Conservation (phyloP, 2,888 invertebrate species). For the Polymixis flavicincta region DNA sequence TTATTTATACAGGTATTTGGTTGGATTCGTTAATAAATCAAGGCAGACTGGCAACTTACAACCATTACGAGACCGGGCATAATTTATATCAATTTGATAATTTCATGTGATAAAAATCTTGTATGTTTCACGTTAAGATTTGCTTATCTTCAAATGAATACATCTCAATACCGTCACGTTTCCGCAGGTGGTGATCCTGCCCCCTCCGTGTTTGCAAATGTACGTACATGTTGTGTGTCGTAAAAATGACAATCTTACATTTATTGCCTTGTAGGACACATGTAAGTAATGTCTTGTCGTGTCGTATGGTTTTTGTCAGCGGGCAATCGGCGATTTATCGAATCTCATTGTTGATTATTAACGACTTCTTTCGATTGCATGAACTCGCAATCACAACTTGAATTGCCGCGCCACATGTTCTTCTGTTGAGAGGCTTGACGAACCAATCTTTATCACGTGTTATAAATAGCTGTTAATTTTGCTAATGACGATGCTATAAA, state of each 20-base stretch:
- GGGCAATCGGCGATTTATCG: constrained; percentile 87
- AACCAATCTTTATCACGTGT: constrained; percentile 70
- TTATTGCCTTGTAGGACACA: constrained; percentile 82
- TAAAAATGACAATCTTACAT: constrained; percentile 87
- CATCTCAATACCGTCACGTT: constrained; percentile 75
- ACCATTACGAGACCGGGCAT: constrained; percentile 20
- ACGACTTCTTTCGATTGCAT: constrained; percentile 76
- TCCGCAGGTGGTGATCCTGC: constrained; percentile 78
- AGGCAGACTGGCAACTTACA: constrained; percentile 21
- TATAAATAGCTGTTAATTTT: constrained; percentile 59
- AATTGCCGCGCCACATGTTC: constrained; percentile 70
- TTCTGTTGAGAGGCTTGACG: constrained; percentile 74
- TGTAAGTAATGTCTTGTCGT: constrained; percentile 85
- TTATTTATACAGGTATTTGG: constrained; percentile 23
- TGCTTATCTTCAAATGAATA: constrained; percentile 68
- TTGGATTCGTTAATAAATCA: constrained; percentile 32
- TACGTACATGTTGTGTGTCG: constrained; percentile 78
- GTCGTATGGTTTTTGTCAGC: constrained; percentile 86
- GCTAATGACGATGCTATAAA: constrained; percentile 28
- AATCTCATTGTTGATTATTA: constrained; percentile 84
- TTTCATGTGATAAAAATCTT: constrained; percentile 65
- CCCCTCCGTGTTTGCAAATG: constrained; percentile 80
- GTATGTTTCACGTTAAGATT: constrained; percentile 65
- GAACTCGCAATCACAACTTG: constrained; percentile 71
- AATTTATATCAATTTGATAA: constrained; percentile 59